Evolutionary conservation across 2,888 invertebrate genomes (phyloP).

Genomic region (Phania funesta): DNA sequence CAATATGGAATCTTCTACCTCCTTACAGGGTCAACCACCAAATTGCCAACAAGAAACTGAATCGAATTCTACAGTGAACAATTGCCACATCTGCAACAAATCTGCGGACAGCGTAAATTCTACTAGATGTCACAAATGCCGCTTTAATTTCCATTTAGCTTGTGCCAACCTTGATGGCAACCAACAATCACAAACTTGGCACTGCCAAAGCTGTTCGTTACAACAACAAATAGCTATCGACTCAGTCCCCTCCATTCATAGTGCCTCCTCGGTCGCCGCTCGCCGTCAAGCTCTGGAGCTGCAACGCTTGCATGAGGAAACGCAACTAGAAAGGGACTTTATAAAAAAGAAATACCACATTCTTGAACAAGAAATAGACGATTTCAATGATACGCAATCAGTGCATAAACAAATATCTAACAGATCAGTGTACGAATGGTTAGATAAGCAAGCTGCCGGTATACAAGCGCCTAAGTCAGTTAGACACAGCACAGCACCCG

Average conservation of each 20-base stretch:
- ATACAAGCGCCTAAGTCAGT: not conserved
- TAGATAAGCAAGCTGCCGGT: not conserved
- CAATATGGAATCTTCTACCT: not conserved
- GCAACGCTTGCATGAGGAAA: conserved; percentile 14
- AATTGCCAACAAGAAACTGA: not conserved
- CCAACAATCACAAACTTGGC: not conserved
- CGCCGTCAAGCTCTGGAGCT: not conserved
- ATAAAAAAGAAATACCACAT: conserved; percentile 15
- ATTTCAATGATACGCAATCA: not conserved
- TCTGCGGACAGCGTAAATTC: not conserved
- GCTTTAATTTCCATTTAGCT: not conserved
- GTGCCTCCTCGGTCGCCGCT: not conserved
- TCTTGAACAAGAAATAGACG: not conserved
- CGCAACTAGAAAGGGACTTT: not conserved
- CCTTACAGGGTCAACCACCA: conserved; percentile 18
- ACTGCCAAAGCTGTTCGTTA: not conserved
- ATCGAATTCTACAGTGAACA: not conserved
- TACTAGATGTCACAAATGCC: not conserved
- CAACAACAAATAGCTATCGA: not conserved
- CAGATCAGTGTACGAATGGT: conserved; percentile 9
- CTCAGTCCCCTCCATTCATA: not conserved
- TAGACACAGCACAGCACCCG: not conserved
- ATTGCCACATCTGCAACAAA: not conserved
- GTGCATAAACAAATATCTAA: not conserved
- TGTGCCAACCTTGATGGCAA: not conserved